Base-by-base conservation (phyloP, 2,888 invertebrate genomes). In the Stenodema calcarata region DNA sequence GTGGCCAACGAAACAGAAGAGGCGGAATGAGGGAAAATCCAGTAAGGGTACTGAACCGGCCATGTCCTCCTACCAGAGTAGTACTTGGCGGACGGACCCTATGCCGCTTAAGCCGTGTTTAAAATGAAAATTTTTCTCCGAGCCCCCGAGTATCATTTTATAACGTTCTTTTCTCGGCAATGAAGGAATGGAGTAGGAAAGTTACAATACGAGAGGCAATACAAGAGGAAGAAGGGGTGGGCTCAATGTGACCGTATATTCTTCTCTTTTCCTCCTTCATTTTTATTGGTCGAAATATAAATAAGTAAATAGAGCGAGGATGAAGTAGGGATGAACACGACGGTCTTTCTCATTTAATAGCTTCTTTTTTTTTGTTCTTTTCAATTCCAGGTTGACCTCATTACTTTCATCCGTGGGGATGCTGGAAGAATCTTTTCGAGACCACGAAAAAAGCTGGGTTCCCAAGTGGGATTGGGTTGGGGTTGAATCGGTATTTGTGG, bases 321-420 rank as follows among this genome's bases (percentile, higher is more conserved):
- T 42, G 44, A n/a, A n/a, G 27, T 79, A n/a, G 7, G 44, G 47
- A 9, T 12, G 47, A 47, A 79, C 11, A n/a, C 79, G 47, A 16
- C 12, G 79, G 27, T 47, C 41, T 78, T 78, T 79, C 79, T 79
- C 79, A 28, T 79, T 79, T 44, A 79, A 79, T 47, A 9, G 79
- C 41, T 6, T 47, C 47, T 44, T 16, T 23, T 28, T 78, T 75
- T 35, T 35, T 78, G 6, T 18, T 42, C 42, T 47, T 79, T 79
- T 79, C 79, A 79, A 47, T 79, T 79, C 79, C 79, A 79, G 79
- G 79, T 79, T 79, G 79, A 79, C 79, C 79, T 79, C 79, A 47
- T 79, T 79, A 79, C 79, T 18, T 44, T 27, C 79, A 4, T n/a
- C 18, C 23, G 50, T 14, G 18, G 47, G 42, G 23, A 79, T 27